Base-by-base conservation (phyloP, 2,888 invertebrate genomes). In the Megaustenia siamemsis region DNA sequence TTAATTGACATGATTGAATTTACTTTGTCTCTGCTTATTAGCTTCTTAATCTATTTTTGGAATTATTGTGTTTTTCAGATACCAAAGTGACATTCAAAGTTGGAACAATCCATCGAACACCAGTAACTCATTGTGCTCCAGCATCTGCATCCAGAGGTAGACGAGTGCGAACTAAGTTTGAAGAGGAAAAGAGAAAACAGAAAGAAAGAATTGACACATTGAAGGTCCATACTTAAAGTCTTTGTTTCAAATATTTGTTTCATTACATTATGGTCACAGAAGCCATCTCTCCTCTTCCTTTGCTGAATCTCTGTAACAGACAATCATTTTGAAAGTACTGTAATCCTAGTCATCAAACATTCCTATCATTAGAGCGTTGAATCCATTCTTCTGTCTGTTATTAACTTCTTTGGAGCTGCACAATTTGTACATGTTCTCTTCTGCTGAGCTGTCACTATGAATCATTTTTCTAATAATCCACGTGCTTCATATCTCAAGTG, bases 131-230 rank as follows among this genome's bases (percentile, higher is more conserved):
- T 40, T 88, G 89, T 21, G 87, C 87, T 83, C 81, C 40, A 89
- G 87, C 80, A 88, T 87, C 24, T 43, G 66, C 45, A 88, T 90
- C 12, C 88, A 89, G 83, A 88, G 90, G 66, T 90, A 90, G 85
- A 90, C 90, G 80, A 90, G 89, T 63, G 76, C 88, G 87, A 82
- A 89, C 90, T 35, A 90, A 88, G 78, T 82, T 88, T 60, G 87
- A 90, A 69, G 90, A 90, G 45, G 87, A 89, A 43, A 89, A 90
- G 24, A 91, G 91, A 79, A 88, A 87, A 78, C 86, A 89, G 82
- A 84, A 89, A 66, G 92, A 93, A 85, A 89, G 88, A 83, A 86
- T 91, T 28, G 91, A 91, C 83, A 90, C 91, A 40, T 77, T 92
- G 24, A 90, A 92, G 89, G 91, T 92, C 88, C 38, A 68, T 24